Evolutionary conservation across 2,797 vertebrate genomes (phyloP), one percentile per base, ranked within the genome.

Genomic region (Heliangelus exortis): DNA sequence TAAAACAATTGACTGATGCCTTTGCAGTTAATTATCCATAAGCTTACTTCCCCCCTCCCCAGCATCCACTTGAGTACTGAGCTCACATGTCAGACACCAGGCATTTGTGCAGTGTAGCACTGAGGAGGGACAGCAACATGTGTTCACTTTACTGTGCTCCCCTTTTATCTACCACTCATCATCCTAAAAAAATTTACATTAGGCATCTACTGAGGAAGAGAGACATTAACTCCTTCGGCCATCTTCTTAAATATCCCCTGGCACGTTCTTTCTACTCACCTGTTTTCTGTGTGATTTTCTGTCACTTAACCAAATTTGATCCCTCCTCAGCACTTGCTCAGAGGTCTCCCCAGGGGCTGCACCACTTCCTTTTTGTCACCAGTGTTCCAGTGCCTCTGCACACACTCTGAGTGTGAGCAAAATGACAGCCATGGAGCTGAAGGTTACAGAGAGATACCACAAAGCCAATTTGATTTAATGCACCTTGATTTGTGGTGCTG

Each of bases 11-110:
- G 20, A 81, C 58, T 91, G 33, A 51, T 92, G 58, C 1, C 0
- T 59, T 80, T 92, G 51, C 73, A 87, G 53, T 62, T 92, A 91
- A 87, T 93, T 92, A 92, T 63, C 80, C 65, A 31, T 57, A 84
- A 69, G 28, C 54, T 73, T 85, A 15, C 73, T 63, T 89, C 76
- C 34, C 41, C 58, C 12, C 25, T 63, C 19, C 26, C 28, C 68
- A 89, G 80, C 74, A 71, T 53, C 63, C 57, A 79, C 45, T 29
- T 10, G 3, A 89, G 86, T 67, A 59, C 63, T 72, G 45, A 91
- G 48, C 31, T 83, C 53, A 79, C 53, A n/a, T 28, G 43, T 25
- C 71, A 88, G 73, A 59, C 1, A 0, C n/a, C 48, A 76, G 28
- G 39, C 55, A 53, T 73, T 79, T 87, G 63, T 67, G 77, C 74